phyloP scores from a whole-genome alignment of 2,113 vertebrate species.

The Grus americana region DNA sequence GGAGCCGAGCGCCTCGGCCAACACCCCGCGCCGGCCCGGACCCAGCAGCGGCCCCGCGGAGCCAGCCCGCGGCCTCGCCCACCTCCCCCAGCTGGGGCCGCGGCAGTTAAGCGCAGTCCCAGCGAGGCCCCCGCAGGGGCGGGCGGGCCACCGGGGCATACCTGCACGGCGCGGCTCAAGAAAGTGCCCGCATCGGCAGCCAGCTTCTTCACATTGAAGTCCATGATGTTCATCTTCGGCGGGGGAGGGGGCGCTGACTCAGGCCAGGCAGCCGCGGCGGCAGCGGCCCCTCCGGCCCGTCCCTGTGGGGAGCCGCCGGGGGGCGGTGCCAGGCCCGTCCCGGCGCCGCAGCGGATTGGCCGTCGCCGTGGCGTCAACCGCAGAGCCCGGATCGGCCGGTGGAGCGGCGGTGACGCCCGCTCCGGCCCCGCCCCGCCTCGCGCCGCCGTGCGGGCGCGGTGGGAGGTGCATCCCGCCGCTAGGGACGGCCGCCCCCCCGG shows the following conservation, averaged over 20 bases:
- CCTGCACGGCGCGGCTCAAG: conserved; percentile 93
- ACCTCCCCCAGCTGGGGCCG: not conserved
- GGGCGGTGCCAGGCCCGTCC: not conserved
- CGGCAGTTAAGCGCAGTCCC: not conserved
- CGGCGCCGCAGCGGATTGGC: not conserved
- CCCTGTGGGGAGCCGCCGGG: not conserved
- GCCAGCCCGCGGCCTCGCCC: not conserved
- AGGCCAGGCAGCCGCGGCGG: not conserved
- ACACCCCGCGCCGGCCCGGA: not conserved
- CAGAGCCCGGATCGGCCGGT: not conserved
- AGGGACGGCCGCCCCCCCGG: fast-evolving
- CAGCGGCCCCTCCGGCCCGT: not conserved
- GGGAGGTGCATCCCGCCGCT: no score
- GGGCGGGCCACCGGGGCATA: conserved; percentile 28
- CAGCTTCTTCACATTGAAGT: conserved; percentile 94
- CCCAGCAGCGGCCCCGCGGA: not conserved
- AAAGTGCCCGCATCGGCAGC: conserved; percentile 96
- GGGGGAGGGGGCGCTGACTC: not conserved
- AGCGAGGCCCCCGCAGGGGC: not conserved
- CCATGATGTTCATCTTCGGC: conserved; percentile 79
- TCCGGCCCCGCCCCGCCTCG: no score
- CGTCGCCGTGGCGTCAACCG: not conserved
- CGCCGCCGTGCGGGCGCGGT: fast-evolving
- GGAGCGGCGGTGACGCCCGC: not conserved
- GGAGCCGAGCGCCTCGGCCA: not conserved